Conservation (phyloP, 2,888 invertebrate species). For the Mimumesa dahlbomi region DNA sequence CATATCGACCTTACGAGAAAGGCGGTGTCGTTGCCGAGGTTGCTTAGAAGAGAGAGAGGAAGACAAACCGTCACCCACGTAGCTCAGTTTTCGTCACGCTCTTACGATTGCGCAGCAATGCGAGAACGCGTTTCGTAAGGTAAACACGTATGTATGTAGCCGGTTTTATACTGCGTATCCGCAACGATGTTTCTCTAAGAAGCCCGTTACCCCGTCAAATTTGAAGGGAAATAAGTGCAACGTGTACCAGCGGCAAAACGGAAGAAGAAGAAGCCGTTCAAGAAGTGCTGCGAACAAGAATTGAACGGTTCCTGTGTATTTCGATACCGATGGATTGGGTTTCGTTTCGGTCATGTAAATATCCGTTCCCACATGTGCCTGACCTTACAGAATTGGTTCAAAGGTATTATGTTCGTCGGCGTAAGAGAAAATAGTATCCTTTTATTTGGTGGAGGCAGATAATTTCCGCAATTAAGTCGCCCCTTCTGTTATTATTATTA, state of each 20-base stretch:
- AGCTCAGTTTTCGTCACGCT: constrained; percentile 66
- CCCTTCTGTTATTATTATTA: too few species aligned
- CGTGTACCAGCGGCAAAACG: constrained; percentile 27
- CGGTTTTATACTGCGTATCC: constrained; percentile 22
- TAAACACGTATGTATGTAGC: constrained; percentile 31
- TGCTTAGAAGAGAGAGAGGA: constrained; percentile 26
- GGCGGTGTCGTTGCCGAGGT: constrained; percentile 11
- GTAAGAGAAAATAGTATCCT: too few species aligned
- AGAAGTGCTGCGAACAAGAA: constrained; percentile 14
- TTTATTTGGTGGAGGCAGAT: too few species aligned
- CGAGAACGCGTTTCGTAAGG: constrained; percentile 64
- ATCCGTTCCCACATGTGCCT: background rate
- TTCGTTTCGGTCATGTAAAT: background rate
- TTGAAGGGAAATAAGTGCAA: constrained; percentile 23
- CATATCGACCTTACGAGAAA: constrained; percentile 22
- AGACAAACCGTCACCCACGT: constrained; percentile 37
- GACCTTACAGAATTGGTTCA: too few species aligned
- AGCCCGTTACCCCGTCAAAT: constrained; percentile 50
- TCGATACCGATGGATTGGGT: background rate
- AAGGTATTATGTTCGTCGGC: too few species aligned
- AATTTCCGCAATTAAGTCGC: too few species aligned
- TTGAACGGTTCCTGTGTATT: constrained; percentile 11
- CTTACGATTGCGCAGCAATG: constrained; percentile 65
- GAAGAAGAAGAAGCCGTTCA: constrained; percentile 48
- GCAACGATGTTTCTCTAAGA: constrained; percentile 35